Percentiles rank a stretch among this genome's conserved stretches.
These are phyloP conservation scores for Lepus europaeus DNA, from an alignment of 2,113 vertebrate genomes.

Conservation along the genomic window DNA sequence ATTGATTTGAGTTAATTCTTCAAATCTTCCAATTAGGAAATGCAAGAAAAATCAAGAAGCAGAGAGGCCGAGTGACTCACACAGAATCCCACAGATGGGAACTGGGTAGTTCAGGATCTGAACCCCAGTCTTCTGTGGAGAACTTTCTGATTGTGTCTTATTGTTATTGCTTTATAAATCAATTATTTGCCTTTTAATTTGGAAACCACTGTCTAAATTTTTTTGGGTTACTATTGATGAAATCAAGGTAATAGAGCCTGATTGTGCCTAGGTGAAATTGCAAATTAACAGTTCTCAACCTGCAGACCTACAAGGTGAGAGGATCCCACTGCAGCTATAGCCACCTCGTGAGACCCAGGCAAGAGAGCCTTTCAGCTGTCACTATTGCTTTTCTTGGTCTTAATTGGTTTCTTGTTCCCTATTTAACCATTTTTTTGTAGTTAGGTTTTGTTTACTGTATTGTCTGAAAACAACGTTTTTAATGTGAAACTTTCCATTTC, in stretches of 20 bases:
- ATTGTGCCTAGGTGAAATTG: background rate
- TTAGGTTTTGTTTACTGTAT: constrained; percentile 14
- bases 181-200: constrained; percentile 30
- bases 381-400: background rate
- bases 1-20: constrained; percentile 20
- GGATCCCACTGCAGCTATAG: background rate
- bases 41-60: background rate
- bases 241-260: background rate
- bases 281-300: background rate
- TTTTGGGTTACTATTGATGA: background rate
- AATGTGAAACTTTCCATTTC: constrained; percentile 33
- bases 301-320: background rate
- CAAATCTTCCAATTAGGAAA: background rate
- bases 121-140: background rate
- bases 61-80: background rate
- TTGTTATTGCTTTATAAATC: background rate
- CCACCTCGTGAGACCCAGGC: background rate
- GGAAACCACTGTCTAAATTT: background rate
- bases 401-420: background rate
- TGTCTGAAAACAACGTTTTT: background rate
- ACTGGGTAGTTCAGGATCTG: background rate
- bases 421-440: constrained; percentile 1
- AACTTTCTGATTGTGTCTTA: background rate
- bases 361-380: background rate
- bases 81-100: background rate